These are phyloP conservation scores for Zaprionus ornatus DNA, from an alignment of 1,140 invertebrate species.

Conservation along the genomic window DNA sequence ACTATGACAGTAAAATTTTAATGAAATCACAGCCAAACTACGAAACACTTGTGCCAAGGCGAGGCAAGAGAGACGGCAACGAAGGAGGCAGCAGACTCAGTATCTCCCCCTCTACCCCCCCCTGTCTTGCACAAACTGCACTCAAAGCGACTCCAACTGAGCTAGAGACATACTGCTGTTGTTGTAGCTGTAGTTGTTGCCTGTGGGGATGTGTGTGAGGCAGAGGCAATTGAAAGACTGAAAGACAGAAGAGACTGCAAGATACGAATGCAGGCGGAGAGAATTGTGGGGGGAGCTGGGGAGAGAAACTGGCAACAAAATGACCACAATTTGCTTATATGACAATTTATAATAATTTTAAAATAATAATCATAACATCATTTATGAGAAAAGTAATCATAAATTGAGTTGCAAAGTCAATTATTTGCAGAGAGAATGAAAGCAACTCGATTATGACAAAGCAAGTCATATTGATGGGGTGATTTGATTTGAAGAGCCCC, in stretches of 20 bases:
- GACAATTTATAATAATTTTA: conserved; percentile 49
- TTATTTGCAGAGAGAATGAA: background rate
- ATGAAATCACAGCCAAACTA: conserved; percentile 74
- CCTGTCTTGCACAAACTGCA: background rate
- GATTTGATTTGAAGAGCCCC: background rate
- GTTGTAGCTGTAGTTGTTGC: conserved; percentile 7
- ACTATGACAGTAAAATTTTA: conserved; percentile 76
- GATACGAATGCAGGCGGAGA: background rate
- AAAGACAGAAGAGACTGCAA: conserved; percentile 4
- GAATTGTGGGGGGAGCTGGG: too few species aligned
- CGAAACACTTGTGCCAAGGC: conserved; percentile 55
- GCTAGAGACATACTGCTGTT: background rate
- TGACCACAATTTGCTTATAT: conserved; percentile 42
- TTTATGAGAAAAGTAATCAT: background rate
- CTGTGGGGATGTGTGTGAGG: conserved; percentile 37
- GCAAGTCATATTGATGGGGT: background rate
- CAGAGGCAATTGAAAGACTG: conserved; percentile 41
- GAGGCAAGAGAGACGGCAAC: background rate
- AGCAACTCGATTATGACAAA: background rate
- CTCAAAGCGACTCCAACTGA: background rate
- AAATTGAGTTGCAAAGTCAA: conserved; percentile 1
- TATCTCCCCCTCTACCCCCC: background rate
- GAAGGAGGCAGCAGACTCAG: too few species aligned
- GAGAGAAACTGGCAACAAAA: background rate
- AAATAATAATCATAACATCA: conserved; percentile 40